Evolutionary conservation across 2,797 vertebrate species (phyloP).

Genomic region (Hyperoplus lanceolatus): DNA sequence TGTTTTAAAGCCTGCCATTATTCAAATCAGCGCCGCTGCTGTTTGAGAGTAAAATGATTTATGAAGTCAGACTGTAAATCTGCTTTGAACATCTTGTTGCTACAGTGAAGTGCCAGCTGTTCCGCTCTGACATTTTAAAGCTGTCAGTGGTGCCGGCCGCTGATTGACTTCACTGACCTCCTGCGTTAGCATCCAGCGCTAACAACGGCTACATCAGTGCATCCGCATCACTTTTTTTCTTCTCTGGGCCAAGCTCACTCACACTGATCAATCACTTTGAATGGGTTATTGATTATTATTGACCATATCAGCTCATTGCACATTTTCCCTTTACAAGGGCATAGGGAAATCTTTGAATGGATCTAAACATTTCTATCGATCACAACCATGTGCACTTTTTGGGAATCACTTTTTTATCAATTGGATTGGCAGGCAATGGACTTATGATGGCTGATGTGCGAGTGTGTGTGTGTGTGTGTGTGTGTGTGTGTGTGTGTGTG

Average conservation of each 20-base stretch:
- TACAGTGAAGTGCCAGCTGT: conserved; percentile 20
- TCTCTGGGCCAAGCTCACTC: background rate
- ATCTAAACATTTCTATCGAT: conserved; percentile 47
- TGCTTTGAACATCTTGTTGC: conserved; percentile 5
- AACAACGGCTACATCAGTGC: background rate
- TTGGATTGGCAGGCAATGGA: conserved; percentile 73
- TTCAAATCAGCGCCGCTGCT: background rate
- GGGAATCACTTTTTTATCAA: conserved; percentile 69
- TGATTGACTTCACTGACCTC: conserved; percentile 20
- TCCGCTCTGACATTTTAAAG: conserved; percentile 21
- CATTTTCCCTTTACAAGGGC: background rate
- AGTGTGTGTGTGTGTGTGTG: conserved; percentile 29
- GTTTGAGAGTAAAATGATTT: background rate
- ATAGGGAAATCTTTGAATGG: conserved; percentile 25
- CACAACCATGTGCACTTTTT: conserved; percentile 12
- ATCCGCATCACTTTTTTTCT: background rate
- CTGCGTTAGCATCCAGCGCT: conserved; percentile 5
- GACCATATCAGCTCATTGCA: conserved; percentile 38
- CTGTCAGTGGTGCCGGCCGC: background rate
- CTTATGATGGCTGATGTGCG: conserved; percentile 58
- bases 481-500: conserved; percentile 3
- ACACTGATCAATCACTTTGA: conserved; percentile 4
- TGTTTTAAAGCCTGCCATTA: background rate
- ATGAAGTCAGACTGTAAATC: background rate
- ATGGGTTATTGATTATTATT: conserved; percentile 30